These are phyloP conservation scores for Serranus cabrilla DNA, from an alignment of 2,797 vertebrate genomes.

Conservation along the genomic window DNA sequence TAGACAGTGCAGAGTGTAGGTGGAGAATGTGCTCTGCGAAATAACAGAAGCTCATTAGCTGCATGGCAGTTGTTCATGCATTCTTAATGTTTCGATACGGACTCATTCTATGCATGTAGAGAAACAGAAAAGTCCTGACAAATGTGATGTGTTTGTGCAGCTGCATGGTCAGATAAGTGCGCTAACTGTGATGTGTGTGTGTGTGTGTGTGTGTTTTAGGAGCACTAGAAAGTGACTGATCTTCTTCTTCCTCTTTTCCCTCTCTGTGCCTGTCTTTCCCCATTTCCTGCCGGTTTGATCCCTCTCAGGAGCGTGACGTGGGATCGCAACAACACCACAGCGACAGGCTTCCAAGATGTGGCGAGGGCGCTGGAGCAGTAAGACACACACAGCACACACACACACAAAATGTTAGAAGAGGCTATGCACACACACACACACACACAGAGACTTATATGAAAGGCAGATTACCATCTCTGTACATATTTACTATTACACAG, in stretches of 20 bases:
- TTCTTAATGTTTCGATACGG: slow-evolving; percentile 34
- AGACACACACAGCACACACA: slow-evolving; percentile 65
- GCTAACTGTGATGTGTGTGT: background rate
- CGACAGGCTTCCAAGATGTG: slow-evolving; percentile 91
- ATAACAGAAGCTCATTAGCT: slow-evolving; percentile 64
- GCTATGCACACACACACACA: slow-evolving; percentile 33
- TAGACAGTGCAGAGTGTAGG: slow-evolving; percentile 44
- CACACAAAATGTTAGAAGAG: slow-evolving; percentile 37
- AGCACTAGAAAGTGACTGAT: slow-evolving; percentile 43
- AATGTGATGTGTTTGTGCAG: slow-evolving; percentile 37
- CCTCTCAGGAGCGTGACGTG: slow-evolving; percentile 90
- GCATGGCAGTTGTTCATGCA: slow-evolving; percentile 34
- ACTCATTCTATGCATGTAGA: slow-evolving; percentile 8
- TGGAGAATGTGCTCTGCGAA: slow-evolving; percentile 39
- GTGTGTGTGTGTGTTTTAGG: background rate
- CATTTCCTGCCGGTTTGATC: slow-evolving; percentile 52
- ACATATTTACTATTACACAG: slow-evolving; percentile 71
- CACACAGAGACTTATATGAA: slow-evolving; percentile 32
- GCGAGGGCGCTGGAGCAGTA: slow-evolving; percentile 93
- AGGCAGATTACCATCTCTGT: slow-evolving; percentile 57
- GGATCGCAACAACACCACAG: slow-evolving; percentile 93
- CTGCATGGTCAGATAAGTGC: slow-evolving; percentile 27
- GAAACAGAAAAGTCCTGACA: slow-evolving; percentile 3
- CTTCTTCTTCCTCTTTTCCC: slow-evolving; percentile 20
- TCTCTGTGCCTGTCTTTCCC: slow-evolving; percentile 50